Base-by-base conservation (phyloP, 2,888 invertebrate species). In the Dyspetes luteomarginatus region DNA sequence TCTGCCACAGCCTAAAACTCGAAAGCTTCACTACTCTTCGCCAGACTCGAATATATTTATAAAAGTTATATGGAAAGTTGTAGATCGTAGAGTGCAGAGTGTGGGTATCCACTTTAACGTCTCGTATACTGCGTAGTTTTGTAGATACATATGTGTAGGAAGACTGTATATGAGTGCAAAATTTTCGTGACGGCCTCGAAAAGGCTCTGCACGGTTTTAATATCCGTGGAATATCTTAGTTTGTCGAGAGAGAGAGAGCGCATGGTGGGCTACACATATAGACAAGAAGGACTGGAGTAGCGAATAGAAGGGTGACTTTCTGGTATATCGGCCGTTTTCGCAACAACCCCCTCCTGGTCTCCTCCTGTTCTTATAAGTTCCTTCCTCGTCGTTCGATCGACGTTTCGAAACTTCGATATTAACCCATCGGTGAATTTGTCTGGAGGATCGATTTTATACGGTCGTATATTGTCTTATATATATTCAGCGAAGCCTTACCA, bases 31-130 rank as follows among this genome's bases (percentile, higher is more conserved):
- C 43, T n/a, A 28, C 43, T n/a, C 43, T n/a, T n/a, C n/a, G 5
- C 17, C 67, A 19, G 50, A 52, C 55, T 60, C 62, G 73, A 78
- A 78, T 78, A 78, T 58, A 71, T 78, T 73, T 68, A 73, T 73
- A 62, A 67, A 67, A 78, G 72, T 78, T 78, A 78, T 73, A 78
- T 68, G 60, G 52, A 55, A 78, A 78, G 78, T 78, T 78, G 67
- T 78, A 67, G 73, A 73, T 73, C 73, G 67, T 67, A 45, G 28
- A 67, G 72, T 52, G 30, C 4, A 22, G 30, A 22, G 45, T 26
- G 50, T 52, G 22, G 50, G 15, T 52, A 62, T 50, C 28, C 41
- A 64, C 64, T 73, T 73, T 28, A 15, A 26, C 17, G 64, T 73
- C 24, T n/a, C 26, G 2, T 28, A 7, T 56, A 19, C 7, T 48